Evolutionary conservation across 2,888 invertebrate species (phyloP).

Genomic region (Balanococcus diminutus): DNA sequence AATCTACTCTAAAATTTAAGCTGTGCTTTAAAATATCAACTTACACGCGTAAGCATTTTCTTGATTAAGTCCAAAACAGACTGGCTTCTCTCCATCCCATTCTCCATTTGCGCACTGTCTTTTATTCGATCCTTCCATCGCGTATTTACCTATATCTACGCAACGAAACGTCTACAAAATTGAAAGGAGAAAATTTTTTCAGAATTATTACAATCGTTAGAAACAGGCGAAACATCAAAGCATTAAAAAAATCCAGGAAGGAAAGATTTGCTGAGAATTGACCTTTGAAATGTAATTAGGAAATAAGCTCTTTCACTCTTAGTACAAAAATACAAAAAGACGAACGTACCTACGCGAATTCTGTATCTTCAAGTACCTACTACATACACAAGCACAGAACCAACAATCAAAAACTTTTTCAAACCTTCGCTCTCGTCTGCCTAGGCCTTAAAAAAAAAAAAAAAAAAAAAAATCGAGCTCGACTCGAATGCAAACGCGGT

Average conservation of each 20-base stretch:
- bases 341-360: not conserved
- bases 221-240: not conserved
- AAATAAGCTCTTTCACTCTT: not conserved
- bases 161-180: conserved; percentile 68
- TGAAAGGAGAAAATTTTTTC: not conserved
- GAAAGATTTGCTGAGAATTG: not conserved
- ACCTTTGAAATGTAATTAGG: not conserved
- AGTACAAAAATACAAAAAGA: not conserved
- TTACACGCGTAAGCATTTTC: conserved; percentile 84
- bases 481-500: not conserved
- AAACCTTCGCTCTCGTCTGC: not conserved
- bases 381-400: not conserved
- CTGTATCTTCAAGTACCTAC: not conserved
- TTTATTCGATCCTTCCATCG: conserved; percentile 76
- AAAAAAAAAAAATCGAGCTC: not conserved
- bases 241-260: not conserved
- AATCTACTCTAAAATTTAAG: not conserved
- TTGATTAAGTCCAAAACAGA: conserved; percentile 82
- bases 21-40: not conserved
- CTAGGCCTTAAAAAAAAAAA: too few species aligned
- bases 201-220: not conserved
- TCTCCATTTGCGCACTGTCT: conserved; percentile 77
- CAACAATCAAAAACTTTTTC: conserved; percentile 6
- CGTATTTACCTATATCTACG: conserved; percentile 84
- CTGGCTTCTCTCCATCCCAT: conserved; percentile 80